Percentiles rank a stretch among this genome's conserved stretches.
Conservation (phyloP, 2,797 vertebrate species). For the Parauchenoglanis punctatus region DNA sequence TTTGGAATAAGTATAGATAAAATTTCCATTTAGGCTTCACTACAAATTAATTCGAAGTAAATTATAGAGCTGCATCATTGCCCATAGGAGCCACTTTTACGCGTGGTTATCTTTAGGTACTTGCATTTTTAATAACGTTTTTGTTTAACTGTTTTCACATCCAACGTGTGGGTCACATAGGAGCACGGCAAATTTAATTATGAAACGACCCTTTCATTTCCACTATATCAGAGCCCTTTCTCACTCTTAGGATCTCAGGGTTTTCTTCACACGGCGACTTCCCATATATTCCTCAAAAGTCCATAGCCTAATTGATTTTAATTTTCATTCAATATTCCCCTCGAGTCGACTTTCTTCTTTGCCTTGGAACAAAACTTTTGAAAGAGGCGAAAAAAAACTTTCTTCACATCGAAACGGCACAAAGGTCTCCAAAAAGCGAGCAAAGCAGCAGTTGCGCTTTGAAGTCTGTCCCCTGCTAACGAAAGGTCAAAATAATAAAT, state of each 20-base stretch:
- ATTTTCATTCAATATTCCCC: conserved; percentile 80
- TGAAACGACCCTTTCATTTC: conserved; percentile 63
- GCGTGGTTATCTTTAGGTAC: not conserved
- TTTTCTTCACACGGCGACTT: conserved; percentile 70
- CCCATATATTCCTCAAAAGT: conserved; percentile 73
- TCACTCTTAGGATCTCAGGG: conserved; percentile 63
- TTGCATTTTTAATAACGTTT: conserved; percentile 8
- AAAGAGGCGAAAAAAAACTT: conserved; percentile 66
- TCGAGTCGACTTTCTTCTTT: conserved; percentile 75
- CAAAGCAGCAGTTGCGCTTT: conserved; percentile 74
- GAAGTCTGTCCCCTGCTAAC: conserved; percentile 74
- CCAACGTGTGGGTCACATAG: conserved; percentile 12
- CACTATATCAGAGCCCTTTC: conserved; percentile 68
- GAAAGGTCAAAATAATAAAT: conserved; percentile 93
- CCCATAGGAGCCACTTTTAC: conserved; percentile 15
- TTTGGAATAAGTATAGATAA: not conserved
- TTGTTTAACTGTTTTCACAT: conserved; percentile 35
- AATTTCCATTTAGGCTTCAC: not conserved
- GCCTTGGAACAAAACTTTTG: conserved; percentile 76
- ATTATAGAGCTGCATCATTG: not conserved
- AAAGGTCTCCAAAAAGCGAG: conserved; percentile 74
- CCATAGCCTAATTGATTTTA: conserved; percentile 86
- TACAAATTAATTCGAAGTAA: not conserved
- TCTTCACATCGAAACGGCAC: conserved; percentile 73
- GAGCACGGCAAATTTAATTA: conserved; percentile 76